Evolutionary conservation across 2,797 vertebrate species (phyloP).

Genomic region (Buphagus erythrorhynchus): DNA sequence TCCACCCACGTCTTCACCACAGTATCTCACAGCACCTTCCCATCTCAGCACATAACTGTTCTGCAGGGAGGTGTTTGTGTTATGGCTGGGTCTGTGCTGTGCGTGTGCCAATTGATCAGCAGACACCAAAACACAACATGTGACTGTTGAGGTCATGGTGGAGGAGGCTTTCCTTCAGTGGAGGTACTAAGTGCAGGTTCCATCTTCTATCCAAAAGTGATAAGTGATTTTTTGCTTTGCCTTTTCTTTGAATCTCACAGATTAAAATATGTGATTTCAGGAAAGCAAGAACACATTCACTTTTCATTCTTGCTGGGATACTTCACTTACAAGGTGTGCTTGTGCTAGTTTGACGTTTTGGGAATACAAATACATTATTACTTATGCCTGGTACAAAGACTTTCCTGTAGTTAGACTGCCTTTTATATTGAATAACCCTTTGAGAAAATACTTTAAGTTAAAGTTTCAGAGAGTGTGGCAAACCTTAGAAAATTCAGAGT

Average conservation of each 20-base stretch:
- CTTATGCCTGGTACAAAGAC: background rate
- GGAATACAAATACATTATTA: background rate
- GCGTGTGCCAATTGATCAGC: background rate
- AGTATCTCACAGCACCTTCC: background rate
- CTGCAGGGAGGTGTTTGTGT: background rate
- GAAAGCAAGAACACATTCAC: background rate
- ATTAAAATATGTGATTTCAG: background rate
- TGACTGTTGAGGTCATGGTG: background rate
- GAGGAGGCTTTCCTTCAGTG: background rate
- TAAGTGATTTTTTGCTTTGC: background rate
- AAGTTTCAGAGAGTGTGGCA: background rate
- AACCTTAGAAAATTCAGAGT: background rate
- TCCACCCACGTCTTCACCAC: background rate
- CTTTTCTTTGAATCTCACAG: background rate
- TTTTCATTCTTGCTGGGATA: background rate
- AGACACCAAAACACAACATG: background rate
- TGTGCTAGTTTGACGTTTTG: background rate
- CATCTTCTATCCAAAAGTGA: background rate
- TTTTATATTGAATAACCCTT: background rate
- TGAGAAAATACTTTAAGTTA: background rate
- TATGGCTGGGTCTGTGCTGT: background rate
- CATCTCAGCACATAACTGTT: background rate
- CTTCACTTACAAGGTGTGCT: rapidly evolving
- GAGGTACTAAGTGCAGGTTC: background rate
- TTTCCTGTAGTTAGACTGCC: background rate